Evolutionary conservation across 1,140 invertebrate genomes (phyloP), one percentile per base, ranked within the genome.

Genomic region (Drosophila insularis): DNA sequence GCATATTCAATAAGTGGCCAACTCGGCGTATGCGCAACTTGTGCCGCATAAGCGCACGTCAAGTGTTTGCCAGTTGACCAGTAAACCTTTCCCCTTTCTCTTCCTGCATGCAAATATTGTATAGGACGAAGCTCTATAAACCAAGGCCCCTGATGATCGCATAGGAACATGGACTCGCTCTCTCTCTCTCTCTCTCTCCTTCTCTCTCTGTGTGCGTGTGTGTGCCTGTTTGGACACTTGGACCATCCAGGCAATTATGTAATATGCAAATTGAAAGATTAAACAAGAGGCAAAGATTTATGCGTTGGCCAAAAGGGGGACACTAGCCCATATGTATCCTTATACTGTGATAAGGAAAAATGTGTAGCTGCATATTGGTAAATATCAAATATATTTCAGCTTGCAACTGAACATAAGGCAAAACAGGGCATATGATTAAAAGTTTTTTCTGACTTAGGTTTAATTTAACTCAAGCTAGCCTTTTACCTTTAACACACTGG

Each of bases 251-350:
- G 55, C 74, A 77, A 89, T 90, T 85, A 90, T 90, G 86, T 90
- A 89, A 90, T 89, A 90, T 90, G 86, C 86, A 90, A 90, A 90
- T 90, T 81, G 70, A 72, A 80, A 80, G 79, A 81, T 87, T 87
- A 80, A 74, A 68, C 74, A 62, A 37, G 27, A 59, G 58, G 65
- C 65, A 76, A 54, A 69, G 68, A 68, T 5, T 54, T 63, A 56
- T 53, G 43, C 60, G 39, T 50, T 56, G 55, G 43, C 14, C 3
- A 40, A 5, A 40, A 60, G 40, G 46, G 11, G 17, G 27, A 37
- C 4, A 50, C 27, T 17, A 13, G 13, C 8, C 13, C 14, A 17
- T 63, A 50, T 27, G 27, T 21, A 50, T 61, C 71, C 55, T 60
- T 66, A 50, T 40, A 68, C 37, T 39, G 56, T 56, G 67, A 17